Conservation (phyloP, 2,888 invertebrate species). For the Hemithea aestivaria region DNA sequence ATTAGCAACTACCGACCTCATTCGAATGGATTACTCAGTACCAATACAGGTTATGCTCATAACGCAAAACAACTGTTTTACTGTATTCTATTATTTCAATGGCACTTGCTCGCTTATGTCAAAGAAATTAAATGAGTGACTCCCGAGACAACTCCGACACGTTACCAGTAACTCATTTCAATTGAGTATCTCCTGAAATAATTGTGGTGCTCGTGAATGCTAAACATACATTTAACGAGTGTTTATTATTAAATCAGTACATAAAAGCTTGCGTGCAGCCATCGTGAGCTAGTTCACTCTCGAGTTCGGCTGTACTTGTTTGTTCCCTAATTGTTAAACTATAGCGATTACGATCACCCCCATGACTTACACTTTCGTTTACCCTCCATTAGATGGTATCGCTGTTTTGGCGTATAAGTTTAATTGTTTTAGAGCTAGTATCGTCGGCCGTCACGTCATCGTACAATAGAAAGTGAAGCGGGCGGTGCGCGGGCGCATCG, state of each 20-base stretch:
- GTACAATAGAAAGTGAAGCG: constrained; percentile 75
- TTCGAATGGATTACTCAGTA: constrained; percentile 10
- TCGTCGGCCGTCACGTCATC: constrained; percentile 42
- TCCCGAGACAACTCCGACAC: neutral
- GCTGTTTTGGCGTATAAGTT: constrained; percentile 23
- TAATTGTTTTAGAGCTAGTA: constrained; percentile 31
- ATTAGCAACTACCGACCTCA: constrained; percentile 12
- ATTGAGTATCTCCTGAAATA: no score
- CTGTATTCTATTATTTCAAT: constrained; percentile 29
- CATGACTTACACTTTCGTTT: constrained; percentile 18
- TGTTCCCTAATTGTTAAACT: constrained; percentile 19
- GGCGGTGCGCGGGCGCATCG: constrained; percentile 61
- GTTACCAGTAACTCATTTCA: constrained; percentile 1
- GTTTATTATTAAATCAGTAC: neutral
- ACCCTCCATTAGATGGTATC: constrained; percentile 16
- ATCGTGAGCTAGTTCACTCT: constrained; percentile 6
- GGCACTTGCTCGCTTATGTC: constrained; percentile 12
- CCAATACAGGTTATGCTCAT: neutral
- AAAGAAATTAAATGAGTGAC: neutral
- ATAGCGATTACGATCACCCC: constrained; percentile 23
- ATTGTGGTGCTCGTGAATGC: no score
- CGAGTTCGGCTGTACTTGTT: constrained; percentile 12
- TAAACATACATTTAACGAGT: no score
- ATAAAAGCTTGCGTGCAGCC: constrained; percentile 9
- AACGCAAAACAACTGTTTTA: constrained; percentile 4